phyloP scores from a whole-genome alignment of 2,113 vertebrate genomes.

The Aegotheles bennettii region DNA sequence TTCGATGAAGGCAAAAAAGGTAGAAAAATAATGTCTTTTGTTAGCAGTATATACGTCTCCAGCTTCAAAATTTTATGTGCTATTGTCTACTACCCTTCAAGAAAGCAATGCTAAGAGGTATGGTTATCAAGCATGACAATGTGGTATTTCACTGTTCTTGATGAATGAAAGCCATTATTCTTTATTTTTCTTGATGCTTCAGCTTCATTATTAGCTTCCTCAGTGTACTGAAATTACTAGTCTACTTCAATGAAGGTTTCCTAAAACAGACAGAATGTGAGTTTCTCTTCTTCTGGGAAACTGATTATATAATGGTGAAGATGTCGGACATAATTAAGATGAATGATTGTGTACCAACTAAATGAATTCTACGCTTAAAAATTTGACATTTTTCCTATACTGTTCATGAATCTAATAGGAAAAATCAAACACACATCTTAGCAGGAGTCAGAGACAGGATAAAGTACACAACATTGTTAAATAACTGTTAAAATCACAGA shows the following conservation, averaged over 20 bases:
- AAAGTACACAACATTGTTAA: not conserved
- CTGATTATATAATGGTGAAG: conserved; percentile 4
- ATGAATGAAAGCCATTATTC: not conserved
- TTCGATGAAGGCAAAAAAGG: not conserved
- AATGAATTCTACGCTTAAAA: conserved; percentile 57
- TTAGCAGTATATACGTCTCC: not conserved
- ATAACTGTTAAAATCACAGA: conserved; percentile 7
- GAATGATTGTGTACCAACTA: conserved; percentile 43
- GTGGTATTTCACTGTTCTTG: not conserved
- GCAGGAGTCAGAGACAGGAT: not conserved
- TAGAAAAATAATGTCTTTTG: not conserved
- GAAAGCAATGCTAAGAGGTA: not conserved
- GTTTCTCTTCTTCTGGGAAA: conserved; percentile 37
- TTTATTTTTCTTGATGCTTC: not conserved
- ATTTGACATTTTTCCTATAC: conserved; percentile 62
- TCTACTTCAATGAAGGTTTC: conserved; percentile 42
- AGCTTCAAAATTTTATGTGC: not conserved
- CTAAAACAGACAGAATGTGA: conserved; percentile 25
- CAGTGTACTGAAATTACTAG: not conserved
- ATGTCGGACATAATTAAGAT: conserved; percentile 66
- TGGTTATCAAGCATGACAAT: not conserved
- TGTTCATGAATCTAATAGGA: conserved; percentile 36
- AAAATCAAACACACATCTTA: conserved; percentile 42
- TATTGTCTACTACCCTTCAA: not conserved
- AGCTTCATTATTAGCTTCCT: not conserved